phyloP scores from a whole-genome alignment of 1,140 invertebrate genomes.

The Procambarus virginalis region DNA sequence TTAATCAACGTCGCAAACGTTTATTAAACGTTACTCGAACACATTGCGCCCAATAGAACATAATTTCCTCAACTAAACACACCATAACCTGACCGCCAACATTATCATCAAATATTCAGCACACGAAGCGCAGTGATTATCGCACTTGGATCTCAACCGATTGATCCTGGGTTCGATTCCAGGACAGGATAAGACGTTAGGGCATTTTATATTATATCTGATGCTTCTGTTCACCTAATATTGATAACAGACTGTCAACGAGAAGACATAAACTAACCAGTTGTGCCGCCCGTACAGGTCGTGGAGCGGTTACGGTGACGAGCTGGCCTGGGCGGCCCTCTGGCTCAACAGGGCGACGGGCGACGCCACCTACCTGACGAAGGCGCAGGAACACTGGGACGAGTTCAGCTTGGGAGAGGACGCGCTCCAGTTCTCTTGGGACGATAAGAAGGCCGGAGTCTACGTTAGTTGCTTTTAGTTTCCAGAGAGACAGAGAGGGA shows the following conservation, averaged over 20 bases:
- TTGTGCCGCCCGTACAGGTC: neutral
- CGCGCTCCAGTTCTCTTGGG: conserved; percentile 77
- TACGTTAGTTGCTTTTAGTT: conserved; percentile 74
- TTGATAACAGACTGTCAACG: too few relatives aligned
- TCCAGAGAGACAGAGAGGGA: conserved; percentile 33
- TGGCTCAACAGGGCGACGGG: conserved; percentile 73
- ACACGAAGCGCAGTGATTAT: too few relatives aligned
- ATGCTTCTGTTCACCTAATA: too few relatives aligned
- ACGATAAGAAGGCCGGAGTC: conserved; percentile 79
- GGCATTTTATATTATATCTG: too few relatives aligned
- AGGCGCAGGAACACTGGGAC: conserved; percentile 77
- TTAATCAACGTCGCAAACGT: too few relatives aligned
- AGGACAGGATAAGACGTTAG: too few relatives aligned
- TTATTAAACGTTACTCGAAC: too few relatives aligned
- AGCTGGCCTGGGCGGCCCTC: conserved; percentile 68
- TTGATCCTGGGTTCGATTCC: too few relatives aligned
- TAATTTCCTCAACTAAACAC: neutral
- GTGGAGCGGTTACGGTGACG: conserved; percentile 66
- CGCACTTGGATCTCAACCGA: too few relatives aligned
- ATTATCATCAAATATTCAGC: too few relatives aligned
- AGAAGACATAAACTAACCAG: too few relatives aligned
- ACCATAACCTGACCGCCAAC: neutral
- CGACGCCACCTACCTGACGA: conserved; percentile 76
- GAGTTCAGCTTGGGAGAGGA: conserved; percentile 74
- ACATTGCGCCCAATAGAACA: too few relatives aligned